Conservation (phyloP, 2,113 vertebrate species). For the Barbus barbus region DNA sequence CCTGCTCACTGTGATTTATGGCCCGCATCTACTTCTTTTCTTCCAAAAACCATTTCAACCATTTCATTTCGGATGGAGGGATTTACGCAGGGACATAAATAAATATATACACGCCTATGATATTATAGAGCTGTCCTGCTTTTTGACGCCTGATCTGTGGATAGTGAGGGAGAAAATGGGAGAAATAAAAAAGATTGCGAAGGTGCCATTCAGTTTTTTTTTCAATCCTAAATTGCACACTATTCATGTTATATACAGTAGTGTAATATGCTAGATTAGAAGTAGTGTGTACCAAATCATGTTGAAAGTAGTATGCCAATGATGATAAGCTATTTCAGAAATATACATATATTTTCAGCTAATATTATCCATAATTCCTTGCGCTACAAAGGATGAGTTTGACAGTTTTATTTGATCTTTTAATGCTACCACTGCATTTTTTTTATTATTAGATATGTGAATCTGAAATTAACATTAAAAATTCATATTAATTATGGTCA, state of each 20-base stretch:
- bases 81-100: conserved; percentile 49
- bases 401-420: no score
- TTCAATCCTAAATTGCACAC: not conserved
- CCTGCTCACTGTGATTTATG: conserved; percentile 53
- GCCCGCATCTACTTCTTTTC: conserved; percentile 34
- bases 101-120: conserved; percentile 27
- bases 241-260: not conserved
- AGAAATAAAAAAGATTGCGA: conserved; percentile 14
- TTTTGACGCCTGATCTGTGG: conserved; percentile 63
- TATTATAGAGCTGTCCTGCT: conserved; percentile 49
- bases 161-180: not conserved
- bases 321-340: not conserved
- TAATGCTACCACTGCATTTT: no score
- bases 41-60: conserved; percentile 24
- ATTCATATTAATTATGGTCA: no score
- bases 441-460: no score
- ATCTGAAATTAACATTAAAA: no score
- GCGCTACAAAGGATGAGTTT: no score
- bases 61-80: conserved; percentile 4
- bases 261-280: not conserved
- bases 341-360: not conserved
- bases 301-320: not conserved
- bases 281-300: not conserved
- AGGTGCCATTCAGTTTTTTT: not conserved
- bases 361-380: no score